phyloP scores from a whole-genome alignment of 2,797 vertebrate genomes.

The Sebastes oblongus region DNA sequence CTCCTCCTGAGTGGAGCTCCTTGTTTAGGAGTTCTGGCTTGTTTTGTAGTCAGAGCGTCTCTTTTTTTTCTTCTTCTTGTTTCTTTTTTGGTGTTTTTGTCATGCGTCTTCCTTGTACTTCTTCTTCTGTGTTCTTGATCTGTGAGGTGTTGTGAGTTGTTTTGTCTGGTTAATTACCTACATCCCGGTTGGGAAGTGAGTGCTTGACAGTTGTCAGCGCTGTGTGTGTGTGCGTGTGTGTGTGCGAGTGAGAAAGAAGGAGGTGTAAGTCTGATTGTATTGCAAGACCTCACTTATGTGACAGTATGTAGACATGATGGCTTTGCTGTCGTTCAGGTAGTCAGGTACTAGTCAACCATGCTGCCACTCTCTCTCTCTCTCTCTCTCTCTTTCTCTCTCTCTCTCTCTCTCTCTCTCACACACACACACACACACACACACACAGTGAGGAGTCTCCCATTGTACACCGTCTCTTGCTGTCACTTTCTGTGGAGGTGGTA shows the following conservation, averaged over 20 bases:
- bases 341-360: constrained; percentile 59
- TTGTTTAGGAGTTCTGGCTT: constrained; percentile 44
- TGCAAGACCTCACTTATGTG: constrained; percentile 71
- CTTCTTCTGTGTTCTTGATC: constrained; percentile 62
- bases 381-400: constrained; percentile 14
- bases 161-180: constrained; percentile 82
- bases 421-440: constrained; percentile 33
- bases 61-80: constrained; percentile 13
- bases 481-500: constrained; percentile 73
- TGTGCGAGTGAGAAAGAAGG: background rate
- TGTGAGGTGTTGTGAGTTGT: constrained; percentile 74
- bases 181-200: constrained; percentile 67
- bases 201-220: constrained; percentile 73
- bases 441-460: constrained; percentile 57
- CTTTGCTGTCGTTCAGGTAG: constrained; percentile 65
- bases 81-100: constrained; percentile 55
- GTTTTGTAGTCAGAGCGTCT: constrained; percentile 57
- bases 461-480: constrained; percentile 66
- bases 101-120: constrained; percentile 54
- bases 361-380: constrained; percentile 33
- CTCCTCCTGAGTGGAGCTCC: constrained; percentile 60
- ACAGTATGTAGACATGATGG: constrained; percentile 75
- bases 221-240: constrained; percentile 1
- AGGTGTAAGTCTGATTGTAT: constrained; percentile 50
- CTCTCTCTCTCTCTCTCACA: constrained; percentile 5